Evolutionary conservation across 2,888 invertebrate species (phyloP).

Genomic region (Lymantria monacha): DNA sequence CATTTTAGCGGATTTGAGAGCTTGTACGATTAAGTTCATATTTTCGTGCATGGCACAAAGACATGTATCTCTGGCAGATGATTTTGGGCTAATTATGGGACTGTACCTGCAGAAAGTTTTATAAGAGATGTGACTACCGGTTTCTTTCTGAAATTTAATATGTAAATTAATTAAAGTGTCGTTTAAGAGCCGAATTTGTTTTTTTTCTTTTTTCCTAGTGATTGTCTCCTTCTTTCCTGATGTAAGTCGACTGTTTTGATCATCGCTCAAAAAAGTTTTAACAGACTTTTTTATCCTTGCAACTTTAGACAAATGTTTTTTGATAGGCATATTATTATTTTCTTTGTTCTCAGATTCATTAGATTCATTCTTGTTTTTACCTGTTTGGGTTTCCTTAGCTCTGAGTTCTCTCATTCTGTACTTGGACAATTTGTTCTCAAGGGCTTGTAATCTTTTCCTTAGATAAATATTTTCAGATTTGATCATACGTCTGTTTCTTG

Average conservation of each 20-base stretch:
- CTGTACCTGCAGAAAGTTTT: no score
- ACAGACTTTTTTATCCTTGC: no score
- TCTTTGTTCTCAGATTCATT: neutral
- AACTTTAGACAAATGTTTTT: no score
- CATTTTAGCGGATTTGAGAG: neutral
- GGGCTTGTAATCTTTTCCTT: conserved; percentile 7
- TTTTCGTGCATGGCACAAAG: no score
- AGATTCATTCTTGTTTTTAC: neutral
- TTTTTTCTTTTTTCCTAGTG: conserved; percentile 11
- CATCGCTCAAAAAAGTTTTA: conserved; percentile 11
- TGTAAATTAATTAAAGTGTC: no score
- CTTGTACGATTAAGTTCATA: neutral
- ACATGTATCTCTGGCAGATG: no score
- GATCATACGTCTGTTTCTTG: conserved; percentile 8
- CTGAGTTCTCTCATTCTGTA: conserved; percentile 9
- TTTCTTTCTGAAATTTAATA: no score
- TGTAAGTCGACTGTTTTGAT: conserved; percentile 14
- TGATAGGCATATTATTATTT: neutral
- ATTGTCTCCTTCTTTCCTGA: conserved; percentile 22
- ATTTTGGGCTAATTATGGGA: no score
- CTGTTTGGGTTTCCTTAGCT: neutral
- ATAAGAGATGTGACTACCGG: no score
- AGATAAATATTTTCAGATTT: conserved; percentile 9
- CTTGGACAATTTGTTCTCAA: conserved; percentile 10
- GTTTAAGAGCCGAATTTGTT: no score